A percentile compares a stretch with the other conserved stretches of the same genome.
These are phyloP conservation scores for Ctenosaura bakeri DNA, from an alignment of 2,797 vertebrate species.

Conservation along the genomic window DNA sequence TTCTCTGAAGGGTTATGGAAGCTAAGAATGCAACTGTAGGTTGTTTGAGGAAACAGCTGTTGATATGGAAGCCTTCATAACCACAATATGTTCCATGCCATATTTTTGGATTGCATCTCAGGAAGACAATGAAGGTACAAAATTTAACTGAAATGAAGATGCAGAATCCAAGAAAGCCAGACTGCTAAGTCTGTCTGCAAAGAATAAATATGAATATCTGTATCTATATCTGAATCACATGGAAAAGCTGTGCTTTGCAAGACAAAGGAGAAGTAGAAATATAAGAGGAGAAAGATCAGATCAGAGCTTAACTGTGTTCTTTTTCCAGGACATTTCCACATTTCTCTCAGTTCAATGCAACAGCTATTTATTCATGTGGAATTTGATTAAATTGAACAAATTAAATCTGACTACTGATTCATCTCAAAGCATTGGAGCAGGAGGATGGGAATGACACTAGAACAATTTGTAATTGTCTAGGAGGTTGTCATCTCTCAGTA, in stretches of 20 bases:
- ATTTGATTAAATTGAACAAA: conserved; percentile 70
- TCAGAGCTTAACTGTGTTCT: conserved; percentile 45
- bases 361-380: conserved; percentile 66
- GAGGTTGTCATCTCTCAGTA: conserved; percentile 49
- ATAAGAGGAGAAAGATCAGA: conserved; percentile 33
- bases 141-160: background rate
- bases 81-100: background rate
- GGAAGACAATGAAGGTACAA: background rate
- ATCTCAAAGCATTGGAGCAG: conserved; percentile 56
- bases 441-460: conserved; percentile 43
- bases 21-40: background rate
- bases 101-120: background rate
- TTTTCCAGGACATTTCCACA: conserved; percentile 59
- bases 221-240: background rate
- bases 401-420: conserved; percentile 67
- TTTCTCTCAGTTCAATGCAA: conserved; percentile 51
- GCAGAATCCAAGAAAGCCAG: background rate
- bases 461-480: conserved; percentile 59
- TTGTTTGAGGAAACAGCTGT: background rate
- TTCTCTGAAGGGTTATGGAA: background rate
- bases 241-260: background rate
- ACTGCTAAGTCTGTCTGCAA: background rate
- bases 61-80: background rate
- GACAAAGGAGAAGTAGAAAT: background rate
- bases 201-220: background rate